phyloP scores from a whole-genome alignment of 2,797 vertebrate genomes.

The Melopsittacus undulatus region DNA sequence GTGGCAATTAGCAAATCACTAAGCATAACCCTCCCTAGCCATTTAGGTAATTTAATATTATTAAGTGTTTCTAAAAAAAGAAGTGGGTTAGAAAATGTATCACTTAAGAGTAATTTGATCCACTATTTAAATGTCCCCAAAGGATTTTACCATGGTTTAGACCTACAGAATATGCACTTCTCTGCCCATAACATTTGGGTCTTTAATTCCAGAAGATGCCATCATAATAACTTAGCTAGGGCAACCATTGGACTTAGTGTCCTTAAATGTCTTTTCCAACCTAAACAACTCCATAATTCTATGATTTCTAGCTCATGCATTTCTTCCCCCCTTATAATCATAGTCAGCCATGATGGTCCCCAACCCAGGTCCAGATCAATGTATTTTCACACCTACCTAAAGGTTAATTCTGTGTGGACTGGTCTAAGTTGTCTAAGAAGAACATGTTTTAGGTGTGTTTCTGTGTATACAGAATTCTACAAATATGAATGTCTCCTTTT shows the following conservation, averaged over 20 bases:
- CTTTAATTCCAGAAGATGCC: constrained; percentile 10
- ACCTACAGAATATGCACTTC: background rate
- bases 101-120: constrained; percentile 67
- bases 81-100: constrained; percentile 73
- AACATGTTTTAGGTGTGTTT: background rate
- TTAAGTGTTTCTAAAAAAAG: constrained; percentile 78
- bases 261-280: background rate
- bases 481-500: background rate
- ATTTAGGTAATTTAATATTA: constrained; percentile 76
- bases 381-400: background rate
- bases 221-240: background rate
- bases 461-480: background rate
- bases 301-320: background rate
- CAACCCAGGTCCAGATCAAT: background rate
- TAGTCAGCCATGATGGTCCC: background rate
- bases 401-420: background rate
- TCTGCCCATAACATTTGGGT: background rate
- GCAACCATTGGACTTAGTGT: background rate
- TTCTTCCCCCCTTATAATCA: background rate
- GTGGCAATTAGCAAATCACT: constrained; percentile 69
- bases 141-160: constrained; percentile 29
- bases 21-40: constrained; percentile 67
- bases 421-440: background rate
- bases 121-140: constrained; percentile 56
- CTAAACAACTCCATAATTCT: background rate